Evolutionary conservation across 2,797 vertebrate genomes (phyloP).

Genomic region (Pipistrellus pygmaeus): DNA sequence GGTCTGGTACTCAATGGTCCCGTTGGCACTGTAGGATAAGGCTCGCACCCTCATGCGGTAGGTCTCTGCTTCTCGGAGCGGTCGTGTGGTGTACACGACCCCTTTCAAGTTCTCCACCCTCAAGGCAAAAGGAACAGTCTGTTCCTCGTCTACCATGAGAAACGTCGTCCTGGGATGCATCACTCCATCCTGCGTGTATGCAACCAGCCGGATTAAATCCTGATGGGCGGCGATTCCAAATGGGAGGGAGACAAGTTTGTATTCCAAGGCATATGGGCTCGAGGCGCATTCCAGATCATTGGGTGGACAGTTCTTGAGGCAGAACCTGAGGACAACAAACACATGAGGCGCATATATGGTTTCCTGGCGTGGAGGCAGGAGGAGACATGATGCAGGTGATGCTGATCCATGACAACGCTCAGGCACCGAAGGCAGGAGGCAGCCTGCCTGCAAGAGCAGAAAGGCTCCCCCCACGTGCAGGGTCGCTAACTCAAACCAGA

Average conservation of each 20-base stretch:
- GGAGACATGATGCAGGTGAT: not conserved
- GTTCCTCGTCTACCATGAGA: conserved; percentile 91
- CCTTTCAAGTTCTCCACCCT: conserved; percentile 97
- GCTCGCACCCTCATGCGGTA: conserved; percentile 97
- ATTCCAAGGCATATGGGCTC: conserved; percentile 96
- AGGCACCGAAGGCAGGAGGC: not conserved
- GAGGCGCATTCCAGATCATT: conserved; percentile 96
- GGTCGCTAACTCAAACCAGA: conserved; percentile 45
- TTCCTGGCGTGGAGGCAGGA: not conserved
- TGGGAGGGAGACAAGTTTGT: conserved; percentile 97
- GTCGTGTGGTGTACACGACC: conserved; percentile 93
- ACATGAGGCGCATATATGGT: not conserved
- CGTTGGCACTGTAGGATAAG: conserved; percentile 92
- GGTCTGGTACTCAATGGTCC: conserved; percentile 96
- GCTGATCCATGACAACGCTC: not conserved
- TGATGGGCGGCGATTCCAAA: conserved; percentile 97
- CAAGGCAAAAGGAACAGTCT: conserved; percentile 93
- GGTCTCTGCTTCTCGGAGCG: conserved; percentile 92
- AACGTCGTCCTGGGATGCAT: conserved; percentile 97
- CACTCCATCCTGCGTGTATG: conserved; percentile 97
- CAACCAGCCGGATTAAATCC: conserved; percentile 97
- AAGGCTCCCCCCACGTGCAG: not conserved
- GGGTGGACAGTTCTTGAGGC: conserved; percentile 95
- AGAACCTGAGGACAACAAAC: conserved; percentile 90
- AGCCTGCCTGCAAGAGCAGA: not conserved